Base-by-base conservation (phyloP, 2,888 invertebrate genomes). In the Agriopis leucophaearia region DNA sequence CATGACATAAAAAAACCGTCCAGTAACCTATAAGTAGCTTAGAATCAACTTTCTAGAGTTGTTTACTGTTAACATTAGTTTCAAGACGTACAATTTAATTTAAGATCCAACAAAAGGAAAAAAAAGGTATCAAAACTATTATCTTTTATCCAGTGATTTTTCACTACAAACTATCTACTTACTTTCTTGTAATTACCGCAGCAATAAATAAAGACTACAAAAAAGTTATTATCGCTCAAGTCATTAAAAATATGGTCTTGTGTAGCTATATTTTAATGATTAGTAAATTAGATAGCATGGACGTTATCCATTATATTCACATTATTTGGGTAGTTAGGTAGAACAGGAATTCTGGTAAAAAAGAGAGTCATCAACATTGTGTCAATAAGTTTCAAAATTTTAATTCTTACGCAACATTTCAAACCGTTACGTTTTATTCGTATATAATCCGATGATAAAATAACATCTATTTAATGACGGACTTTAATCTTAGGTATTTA, bases 321-420 rank as follows among this genome's bases (percentile, higher is more conserved):
- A 59, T 50, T 50, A 51, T 51, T 48, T 18, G 18, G 12, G 18
- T 18, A 48, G 10, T 15, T 27, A 51, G 4, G 51, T 15, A 52
- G 8, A 8, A 35, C 10, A 52, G 15, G 7, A 54, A 38, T 38
- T 54, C n/a, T 6, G 35, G 12, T 51, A 51, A 36, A 52, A 52
- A 52, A 51, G n/a, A 27, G 2, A 15, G 35, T 36, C 52, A 8
- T n/a, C 8, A 35, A 13, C 27, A 16, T 4, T 13, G 6, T 27
- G 27, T 27, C 6, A 50, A 27, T 27, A 4, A 5, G 27, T 27
- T 50, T 51, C 35, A n/a, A 13, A n/a, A n/a, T 8, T n/a, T n/a
- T 2, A 51, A 51, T 52, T 45, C 35, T 61, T 61, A 61, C 52
- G n/a, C 45, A 61, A 61, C 13, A 61, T 54, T 61, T 54, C 38